These are phyloP conservation scores for Spea hammondii DNA, from an alignment of 2,797 vertebrate genomes.

Conservation along the genomic window DNA sequence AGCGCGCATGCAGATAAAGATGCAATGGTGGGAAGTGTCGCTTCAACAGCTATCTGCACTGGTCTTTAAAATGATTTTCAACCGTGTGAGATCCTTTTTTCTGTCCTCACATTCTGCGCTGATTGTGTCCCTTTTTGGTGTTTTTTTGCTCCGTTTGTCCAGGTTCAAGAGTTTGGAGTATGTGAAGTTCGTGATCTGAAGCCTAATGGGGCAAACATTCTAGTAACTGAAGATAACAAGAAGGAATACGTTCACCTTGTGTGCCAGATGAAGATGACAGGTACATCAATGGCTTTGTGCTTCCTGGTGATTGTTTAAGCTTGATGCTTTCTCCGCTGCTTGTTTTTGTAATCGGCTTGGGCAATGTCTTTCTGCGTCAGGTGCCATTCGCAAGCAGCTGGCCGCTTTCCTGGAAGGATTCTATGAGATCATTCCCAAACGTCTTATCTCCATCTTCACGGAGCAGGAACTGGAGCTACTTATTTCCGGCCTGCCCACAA, in stretches of 20 bases:
- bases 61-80: too few relatives aligned
- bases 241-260: constrained; percentile 96
- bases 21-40: too few relatives aligned
- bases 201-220: constrained; percentile 91
- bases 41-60: too few relatives aligned
- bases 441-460: constrained; percentile 98
- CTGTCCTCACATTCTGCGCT: too few relatives aligned
- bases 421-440: constrained; percentile 97
- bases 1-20: neutral
- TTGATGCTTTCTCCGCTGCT: neutral
- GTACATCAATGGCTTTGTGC: constrained; percentile 60
- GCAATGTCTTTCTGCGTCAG: constrained; percentile 60
- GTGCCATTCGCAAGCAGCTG: constrained; percentile 92
- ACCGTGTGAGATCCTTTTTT: too few relatives aligned
- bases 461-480: constrained; percentile 96
- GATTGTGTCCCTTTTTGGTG: neutral
- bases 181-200: constrained; percentile 96
- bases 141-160: constrained; percentile 5
- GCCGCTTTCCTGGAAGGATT: constrained; percentile 94
- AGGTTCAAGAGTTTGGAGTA: constrained; percentile 96
- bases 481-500: constrained; percentile 93
- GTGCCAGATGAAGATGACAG: constrained; percentile 99
- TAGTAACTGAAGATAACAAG: constrained; percentile 96
- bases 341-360: neutral
- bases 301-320: neutral